Base-by-base conservation (phyloP, 2,888 invertebrate species). In the Trisateles emortualis region DNA sequence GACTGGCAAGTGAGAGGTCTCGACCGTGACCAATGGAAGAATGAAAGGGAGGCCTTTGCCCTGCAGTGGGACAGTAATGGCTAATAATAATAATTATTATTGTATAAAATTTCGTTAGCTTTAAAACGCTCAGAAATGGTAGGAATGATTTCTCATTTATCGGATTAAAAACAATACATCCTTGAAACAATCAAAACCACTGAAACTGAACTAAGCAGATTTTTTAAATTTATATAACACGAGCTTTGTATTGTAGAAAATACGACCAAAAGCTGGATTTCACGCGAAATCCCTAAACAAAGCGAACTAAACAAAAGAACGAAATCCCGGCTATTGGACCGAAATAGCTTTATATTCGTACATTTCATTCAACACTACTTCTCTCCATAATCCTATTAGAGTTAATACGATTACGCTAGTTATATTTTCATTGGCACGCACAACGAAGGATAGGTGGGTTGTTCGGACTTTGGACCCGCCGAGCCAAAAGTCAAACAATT, bases 321-420 rank as follows among this genome's bases (percentile, higher is more conserved):
- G 24, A 43, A 52, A 51, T 55, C 46, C 59, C 38, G 26, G 39
- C 45, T 39, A 54, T 51, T 49, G 52, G 55, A 53, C 43, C 54
- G 45, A 57, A 69, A 69, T 59, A 54, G 61, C 52, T 55, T 42
- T 42, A 42, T 36, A 42, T 19, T 57, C 44, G 51, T 49, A 61
- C 67, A 55, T 67, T 68, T 68, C 55, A 55, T 66, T 62, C 44
- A 45, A 47, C 54, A 55, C 50, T 50, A 56, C 38, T 56, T 56
- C 41, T 52, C 46, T 22, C 53, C 24, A 46, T 64, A 72, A 72
- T 72, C 72, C 68, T 63, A 68, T 72, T 72, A 68, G 22, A 3
- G 38, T 40, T 65, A 66, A 72, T 69, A 48, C 63, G 68, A 70
- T 72, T 72, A 65, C 44, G 47, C 44, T 63, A 58, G 65, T 65